Percentiles rank a stretch among this genome's conserved stretches.
These are phyloP conservation scores for Capromys pilorides DNA, from an alignment of 2,797 vertebrate species.

Conservation along the genomic window DNA sequence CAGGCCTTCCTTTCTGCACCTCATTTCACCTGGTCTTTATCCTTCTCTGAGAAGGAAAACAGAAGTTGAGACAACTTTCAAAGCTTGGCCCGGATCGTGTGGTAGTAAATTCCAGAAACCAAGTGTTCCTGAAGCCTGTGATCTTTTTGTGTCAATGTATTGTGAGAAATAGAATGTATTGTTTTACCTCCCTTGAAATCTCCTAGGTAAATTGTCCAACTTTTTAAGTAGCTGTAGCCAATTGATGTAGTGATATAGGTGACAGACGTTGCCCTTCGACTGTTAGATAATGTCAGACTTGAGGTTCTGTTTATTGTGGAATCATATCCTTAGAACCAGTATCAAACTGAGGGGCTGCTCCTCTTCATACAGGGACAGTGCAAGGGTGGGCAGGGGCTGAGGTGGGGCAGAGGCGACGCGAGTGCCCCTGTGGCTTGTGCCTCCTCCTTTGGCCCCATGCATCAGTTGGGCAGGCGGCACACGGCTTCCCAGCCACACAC, in stretches of 20 bases:
- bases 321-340: neutral
- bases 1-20: neutral
- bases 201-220: neutral
- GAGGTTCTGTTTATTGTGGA: neutral
- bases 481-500: neutral
- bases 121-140: neutral
- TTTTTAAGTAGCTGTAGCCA: neutral
- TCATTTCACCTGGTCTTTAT: neutral
- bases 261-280: neutral
- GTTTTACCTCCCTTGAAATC: neutral
- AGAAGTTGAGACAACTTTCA: neutral
- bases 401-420: neutral
- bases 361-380: neutral
- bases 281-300: neutral
- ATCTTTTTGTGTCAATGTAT: neutral
- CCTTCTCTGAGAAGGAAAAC: conserved; percentile 11
- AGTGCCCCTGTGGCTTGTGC: neutral
- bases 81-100: neutral
- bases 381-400: neutral
- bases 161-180: neutral
- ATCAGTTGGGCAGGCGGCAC: neutral
- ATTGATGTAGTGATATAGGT: neutral
- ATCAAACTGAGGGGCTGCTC: neutral
- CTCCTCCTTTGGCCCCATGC: neutral
- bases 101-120: neutral